These are phyloP conservation scores for Cerastis rubricosa DNA, from an alignment of 2,888 invertebrate species.

Conservation along the genomic window DNA sequence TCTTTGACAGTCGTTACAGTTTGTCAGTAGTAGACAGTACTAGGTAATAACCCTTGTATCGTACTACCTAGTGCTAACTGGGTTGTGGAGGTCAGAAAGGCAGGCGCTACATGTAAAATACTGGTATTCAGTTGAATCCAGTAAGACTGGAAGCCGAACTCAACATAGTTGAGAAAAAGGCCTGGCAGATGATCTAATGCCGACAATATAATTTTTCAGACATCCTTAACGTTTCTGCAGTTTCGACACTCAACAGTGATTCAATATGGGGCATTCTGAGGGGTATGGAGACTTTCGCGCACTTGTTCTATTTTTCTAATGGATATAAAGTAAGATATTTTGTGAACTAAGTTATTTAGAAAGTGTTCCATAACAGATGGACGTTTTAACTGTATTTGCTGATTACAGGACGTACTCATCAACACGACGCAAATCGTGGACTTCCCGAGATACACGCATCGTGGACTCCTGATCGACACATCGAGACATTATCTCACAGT, in stretches of 20 bases:
- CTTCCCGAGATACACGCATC: constrained; percentile 94
- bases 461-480: constrained; percentile 97
- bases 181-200: no score
- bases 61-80: no score
- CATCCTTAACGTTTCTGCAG: constrained; percentile 72
- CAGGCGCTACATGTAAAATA: no score
- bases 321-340: constrained; percentile 70
- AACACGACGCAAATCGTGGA: constrained; percentile 93
- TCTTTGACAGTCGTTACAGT: no score
- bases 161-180: no score
- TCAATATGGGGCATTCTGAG: constrained; percentile 96
- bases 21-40: no score
- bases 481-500: constrained; percentile 95
- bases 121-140: no score
- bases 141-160: no score
- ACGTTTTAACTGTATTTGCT: background rate
- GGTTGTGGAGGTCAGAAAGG: no score
- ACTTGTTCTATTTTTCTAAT: constrained; percentile 91
- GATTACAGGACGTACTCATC: constrained; percentile 91
- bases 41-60: no score
- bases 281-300: constrained; percentile 96
- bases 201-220: constrained; percentile 72
- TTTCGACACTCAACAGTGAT: constrained; percentile 69
- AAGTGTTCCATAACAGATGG: no score
- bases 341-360: background rate